Base-by-base conservation (phyloP, 2,113 vertebrate genomes). In the Indicator indicator region DNA sequence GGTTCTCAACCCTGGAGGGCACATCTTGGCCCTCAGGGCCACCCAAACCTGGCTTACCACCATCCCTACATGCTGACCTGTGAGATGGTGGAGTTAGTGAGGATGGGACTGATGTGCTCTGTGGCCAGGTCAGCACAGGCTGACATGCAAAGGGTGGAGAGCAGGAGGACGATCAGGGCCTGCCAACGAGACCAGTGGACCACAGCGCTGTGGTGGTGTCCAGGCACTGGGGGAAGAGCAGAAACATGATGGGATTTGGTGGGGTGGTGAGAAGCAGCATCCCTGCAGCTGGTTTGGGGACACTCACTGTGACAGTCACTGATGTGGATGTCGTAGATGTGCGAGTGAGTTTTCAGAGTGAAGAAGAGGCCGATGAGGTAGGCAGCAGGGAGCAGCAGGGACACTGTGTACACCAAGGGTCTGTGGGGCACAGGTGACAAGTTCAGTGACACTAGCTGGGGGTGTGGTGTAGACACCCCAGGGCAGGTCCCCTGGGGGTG, bases 91-190 rank as follows among this genome's bases (percentile, higher is more conserved):
- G 98, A 98, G 83, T 97, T 95, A 28, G 92, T 97, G 85, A 99
- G 96, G 92, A 99, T 98, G 63, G 99, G 98, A 89, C 97, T 97
- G 67, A 99, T 98, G 97, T 99, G 98, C 85, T 98, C 97, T 0
- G 98, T 99, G 96, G 98, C 98, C 82, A 99, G 98, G 91, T 99
- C 99, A 0, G 98, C 98, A 3, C 99, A 99, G 85, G 98, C 98
- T 0, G 98, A 98, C 98, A 99, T 99, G 91, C 99, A 96, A 14
- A 98, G 80, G 0, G 99, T 99, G 92, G 99, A 98, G 9, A 98
- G 92, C 38, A 99, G 97, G 17, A 99, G 97, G 67, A 99, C 98
- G 42, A 96, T 60, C 54, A 99, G 89, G 50, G 98, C 98, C 27
- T 95, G 97, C 97, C 97, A 97, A 12, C 98, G 97, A n/a, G 98